phyloP scores from a whole-genome alignment of 2,113 vertebrate genomes.

The Misgurnus anguillicaudatus region DNA sequence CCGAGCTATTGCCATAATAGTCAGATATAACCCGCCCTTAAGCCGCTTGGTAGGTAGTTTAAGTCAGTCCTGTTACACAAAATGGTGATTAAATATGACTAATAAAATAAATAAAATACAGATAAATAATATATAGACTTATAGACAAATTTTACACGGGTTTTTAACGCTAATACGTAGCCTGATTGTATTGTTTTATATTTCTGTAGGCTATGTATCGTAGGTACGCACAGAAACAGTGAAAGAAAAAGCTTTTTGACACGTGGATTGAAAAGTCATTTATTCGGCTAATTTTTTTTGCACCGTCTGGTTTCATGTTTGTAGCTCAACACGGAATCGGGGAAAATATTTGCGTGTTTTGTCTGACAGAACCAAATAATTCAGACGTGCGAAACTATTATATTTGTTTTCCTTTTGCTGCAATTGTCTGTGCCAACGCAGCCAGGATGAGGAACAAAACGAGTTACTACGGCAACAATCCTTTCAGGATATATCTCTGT shows the following conservation, averaged over 20 bases:
- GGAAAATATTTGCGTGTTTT: conserved; percentile 75
- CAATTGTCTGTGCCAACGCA: conserved; percentile 87
- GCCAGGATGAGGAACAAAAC: conserved; percentile 85
- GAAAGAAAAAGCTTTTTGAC: neutral
- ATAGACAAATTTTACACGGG: too few relatives aligned
- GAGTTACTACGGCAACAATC: conserved; percentile 97
- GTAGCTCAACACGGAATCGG: conserved; percentile 29
- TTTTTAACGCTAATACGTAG: too few relatives aligned
- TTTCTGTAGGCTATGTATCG: neutral
- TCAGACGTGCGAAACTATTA: conserved; percentile 93
- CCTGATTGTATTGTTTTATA: too few relatives aligned
- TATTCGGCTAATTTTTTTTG: neutral
- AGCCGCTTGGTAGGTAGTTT: neutral
- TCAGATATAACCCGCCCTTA: neutral
- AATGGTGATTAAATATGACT: neutral
- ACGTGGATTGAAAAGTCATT: conserved; percentile 4
- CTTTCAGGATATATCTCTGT: conserved; percentile 78
- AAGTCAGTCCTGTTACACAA: neutral
- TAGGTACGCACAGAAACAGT: neutral
- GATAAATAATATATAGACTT: too few relatives aligned
- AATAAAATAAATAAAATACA: neutral
- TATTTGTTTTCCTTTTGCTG: conserved; percentile 89
- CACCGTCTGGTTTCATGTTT: conserved; percentile 41
- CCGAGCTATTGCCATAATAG: neutral
- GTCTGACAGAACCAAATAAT: conserved; percentile 93